Percentiles rank a stretch among this genome's conserved stretches.
phyloP scores from a whole-genome alignment of 2,113 vertebrate genomes.

The Melierax canorus region DNA sequence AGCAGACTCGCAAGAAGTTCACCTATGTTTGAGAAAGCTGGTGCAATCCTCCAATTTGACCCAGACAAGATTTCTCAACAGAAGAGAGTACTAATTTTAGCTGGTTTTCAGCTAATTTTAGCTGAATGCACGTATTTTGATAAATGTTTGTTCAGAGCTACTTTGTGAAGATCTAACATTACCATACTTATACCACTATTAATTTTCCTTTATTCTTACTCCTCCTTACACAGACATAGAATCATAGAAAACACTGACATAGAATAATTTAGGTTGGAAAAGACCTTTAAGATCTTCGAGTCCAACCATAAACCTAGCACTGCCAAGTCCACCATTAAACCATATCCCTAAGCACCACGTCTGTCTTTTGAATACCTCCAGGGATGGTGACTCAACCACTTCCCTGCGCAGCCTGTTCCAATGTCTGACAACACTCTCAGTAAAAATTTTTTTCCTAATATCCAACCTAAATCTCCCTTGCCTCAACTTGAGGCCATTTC shows the following conservation, averaged over 20 bases:
- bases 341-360: background rate
- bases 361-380: background rate
- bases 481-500: rapidly evolving
- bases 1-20: background rate
- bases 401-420: background rate
- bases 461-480: background rate
- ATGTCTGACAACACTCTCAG: rapidly evolving
- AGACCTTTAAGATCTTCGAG: background rate
- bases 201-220: background rate
- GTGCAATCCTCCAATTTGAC: background rate
- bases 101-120: background rate
- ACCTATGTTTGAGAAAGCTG: background rate
- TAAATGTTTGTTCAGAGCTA: background rate
- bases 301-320: background rate
- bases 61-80: background rate
- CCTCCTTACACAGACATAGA: background rate
- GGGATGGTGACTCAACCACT: background rate
- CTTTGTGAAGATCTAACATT: background rate
- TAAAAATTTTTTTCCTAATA: background rate
- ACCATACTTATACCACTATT: background rate
- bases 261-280: background rate
- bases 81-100: background rate
- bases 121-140: background rate
- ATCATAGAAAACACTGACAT: background rate
- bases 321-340: background rate